Base-by-base conservation (phyloP, 2,888 invertebrate species). In the Plebejus argus region DNA sequence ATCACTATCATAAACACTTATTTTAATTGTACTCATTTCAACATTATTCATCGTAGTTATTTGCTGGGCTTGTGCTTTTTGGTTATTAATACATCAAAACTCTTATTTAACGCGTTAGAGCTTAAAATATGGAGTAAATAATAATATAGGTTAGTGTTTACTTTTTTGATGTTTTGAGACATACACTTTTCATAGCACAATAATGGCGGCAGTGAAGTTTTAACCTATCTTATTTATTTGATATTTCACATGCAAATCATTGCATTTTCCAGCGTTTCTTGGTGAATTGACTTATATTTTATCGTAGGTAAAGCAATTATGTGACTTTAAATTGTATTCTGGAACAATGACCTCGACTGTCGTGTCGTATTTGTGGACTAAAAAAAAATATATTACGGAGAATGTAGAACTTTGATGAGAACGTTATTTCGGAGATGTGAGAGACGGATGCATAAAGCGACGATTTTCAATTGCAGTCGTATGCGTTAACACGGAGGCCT, bases 151-250 rank as follows among this genome's bases (percentile, higher is more conserved):
- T 88, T 90, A 89, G 86, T 94, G 93, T 94, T 94, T 94, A 93
- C 93, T 88, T 91, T 91, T 91, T 90, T 91, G 91, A 92, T 93
- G 93, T 93, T 91, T 93, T 89, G 85, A 91, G 91, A 92, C 93
- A 91, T 92, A 90, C 91, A 89, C 87, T 91, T 90, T 93, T 91
- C 90, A 90, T 93, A 90, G 90, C 87, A 92, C 93, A 92, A 90
- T 94, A 93, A 94, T 94, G 94, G 94, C 93, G 94, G 93, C 94
- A 94, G 92, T 90, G 87, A 86, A 91, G 91, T 83, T 84, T 61
- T 93, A 94, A 93, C 94, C 93, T 94, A 93, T 92, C 88, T 88
- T 86, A 85, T 83, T 87, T 89, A 88, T 89, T 89, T 87, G 84
- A 83, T 83, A 83, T 82, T 87, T 87, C 89, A 86, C 84, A 84